These are phyloP conservation scores for Nyleta sp. DNA, from an alignment of 2,888 invertebrate species.

Conservation along the genomic window DNA sequence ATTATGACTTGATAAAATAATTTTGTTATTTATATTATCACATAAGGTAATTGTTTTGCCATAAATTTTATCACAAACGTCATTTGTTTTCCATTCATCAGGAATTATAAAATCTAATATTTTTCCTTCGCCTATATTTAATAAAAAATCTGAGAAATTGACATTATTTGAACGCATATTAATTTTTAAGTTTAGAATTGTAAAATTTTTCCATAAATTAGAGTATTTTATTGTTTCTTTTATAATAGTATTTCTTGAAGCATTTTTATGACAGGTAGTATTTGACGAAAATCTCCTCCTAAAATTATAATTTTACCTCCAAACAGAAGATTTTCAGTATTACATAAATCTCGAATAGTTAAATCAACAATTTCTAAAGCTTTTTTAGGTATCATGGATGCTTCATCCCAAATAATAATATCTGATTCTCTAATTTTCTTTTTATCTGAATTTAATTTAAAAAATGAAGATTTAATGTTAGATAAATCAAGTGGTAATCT, in stretches of 20 bases:
- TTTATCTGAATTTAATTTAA: too few relatives aligned
- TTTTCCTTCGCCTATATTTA: not conserved
- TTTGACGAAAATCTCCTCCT: too few relatives aligned
- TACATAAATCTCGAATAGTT: conserved; percentile 13
- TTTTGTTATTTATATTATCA: not conserved
- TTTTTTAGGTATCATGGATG: too few relatives aligned
- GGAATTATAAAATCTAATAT: not conserved
- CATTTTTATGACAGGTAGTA: too few relatives aligned
- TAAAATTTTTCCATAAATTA: not conserved
- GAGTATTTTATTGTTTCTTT: not conserved
- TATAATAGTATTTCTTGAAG: not conserved
- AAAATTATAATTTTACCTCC: conserved; percentile 13
- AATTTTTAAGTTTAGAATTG: not conserved
- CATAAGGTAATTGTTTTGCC: not conserved
- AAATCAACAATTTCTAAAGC: not conserved
- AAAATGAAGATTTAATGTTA: too few relatives aligned
- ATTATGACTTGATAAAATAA: conserved; percentile 20
- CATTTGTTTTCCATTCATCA: not conserved
- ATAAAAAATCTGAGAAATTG: not conserved
- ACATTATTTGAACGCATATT: not conserved
- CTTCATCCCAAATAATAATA: too few relatives aligned
- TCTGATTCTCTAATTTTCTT: too few relatives aligned
- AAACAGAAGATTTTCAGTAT: not conserved
- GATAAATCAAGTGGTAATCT: too few relatives aligned
- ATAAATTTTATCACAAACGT: not conserved